A percentile compares a stretch with the other conserved stretches of the same genome.
phyloP scores from a whole-genome alignment of 1,140 invertebrate species.

The Leguminivora glycinivorella region DNA sequence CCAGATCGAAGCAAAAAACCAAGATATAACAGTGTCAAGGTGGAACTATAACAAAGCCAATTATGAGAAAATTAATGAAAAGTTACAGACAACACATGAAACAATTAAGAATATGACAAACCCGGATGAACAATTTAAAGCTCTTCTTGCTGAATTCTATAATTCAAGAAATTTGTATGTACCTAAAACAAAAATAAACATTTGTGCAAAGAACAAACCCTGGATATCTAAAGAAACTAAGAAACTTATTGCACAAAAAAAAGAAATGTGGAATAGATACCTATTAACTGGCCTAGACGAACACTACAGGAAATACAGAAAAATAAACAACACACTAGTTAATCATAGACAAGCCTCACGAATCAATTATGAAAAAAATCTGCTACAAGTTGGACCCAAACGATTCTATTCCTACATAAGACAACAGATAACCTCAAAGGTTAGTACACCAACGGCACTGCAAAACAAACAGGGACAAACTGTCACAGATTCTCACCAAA shows the following conservation, averaged over 20 bases:
- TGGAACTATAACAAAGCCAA: neutral
- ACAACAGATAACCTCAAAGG: neutral
- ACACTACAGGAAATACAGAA: neutral
- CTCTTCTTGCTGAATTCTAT: neutral
- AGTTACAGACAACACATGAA: neutral
- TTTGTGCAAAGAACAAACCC: neutral
- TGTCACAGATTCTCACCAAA: neutral
- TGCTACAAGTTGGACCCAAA: neutral
- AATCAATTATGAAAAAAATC: neutral
- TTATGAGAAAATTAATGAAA: neutral
- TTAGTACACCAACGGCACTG: neutral
- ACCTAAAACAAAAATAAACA: too few relatives aligned
- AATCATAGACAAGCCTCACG: neutral
- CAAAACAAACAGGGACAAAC: neutral
- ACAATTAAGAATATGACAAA: neutral
- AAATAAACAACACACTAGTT: neutral
- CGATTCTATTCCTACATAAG: neutral
- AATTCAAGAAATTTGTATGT: neutral
- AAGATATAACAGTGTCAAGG: neutral
- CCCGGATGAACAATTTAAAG: neutral
- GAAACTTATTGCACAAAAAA: neutral
- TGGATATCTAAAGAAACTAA: neutral
- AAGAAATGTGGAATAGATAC: neutral
- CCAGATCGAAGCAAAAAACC: neutral
- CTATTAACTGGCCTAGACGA: neutral